These are phyloP conservation scores for Agapostemon virescens DNA, from an alignment of 2,888 invertebrate species.

Conservation along the genomic window DNA sequence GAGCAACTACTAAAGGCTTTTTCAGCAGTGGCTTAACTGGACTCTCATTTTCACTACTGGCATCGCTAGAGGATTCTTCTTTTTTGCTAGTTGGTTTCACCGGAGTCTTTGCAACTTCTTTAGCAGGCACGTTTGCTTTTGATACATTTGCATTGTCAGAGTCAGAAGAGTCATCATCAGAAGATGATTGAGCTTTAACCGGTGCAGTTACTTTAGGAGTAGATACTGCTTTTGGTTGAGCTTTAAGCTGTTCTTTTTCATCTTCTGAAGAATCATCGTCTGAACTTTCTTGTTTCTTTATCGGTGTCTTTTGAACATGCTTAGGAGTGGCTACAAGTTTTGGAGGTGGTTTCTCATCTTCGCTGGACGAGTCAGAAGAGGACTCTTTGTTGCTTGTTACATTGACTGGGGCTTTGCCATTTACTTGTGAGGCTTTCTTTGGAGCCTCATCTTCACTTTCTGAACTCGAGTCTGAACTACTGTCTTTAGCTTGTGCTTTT, in stretches of 20 bases:
- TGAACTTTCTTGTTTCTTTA: conserved; percentile 74
- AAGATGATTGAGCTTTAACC: conserved; percentile 65
- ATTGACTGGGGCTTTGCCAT: conserved; percentile 67
- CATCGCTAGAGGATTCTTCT: conserved; percentile 79
- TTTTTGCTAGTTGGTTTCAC: conserved; percentile 64
- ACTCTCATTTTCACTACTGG: conserved; percentile 64
- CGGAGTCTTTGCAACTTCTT: conserved; percentile 40
- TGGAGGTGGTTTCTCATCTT: conserved; percentile 68
- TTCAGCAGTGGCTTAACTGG: conserved; percentile 55
- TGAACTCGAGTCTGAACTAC: conserved; percentile 78
- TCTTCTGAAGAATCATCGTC: conserved; percentile 76
- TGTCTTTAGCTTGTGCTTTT: conserved; percentile 71
- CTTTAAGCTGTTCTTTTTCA: conserved; percentile 57
- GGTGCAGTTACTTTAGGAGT: conserved; percentile 37
- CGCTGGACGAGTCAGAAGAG: conserved; percentile 72
- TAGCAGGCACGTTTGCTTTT: conserved; percentile 58
- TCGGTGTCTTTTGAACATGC: conserved; percentile 44
- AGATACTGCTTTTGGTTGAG: conserved; percentile 42
- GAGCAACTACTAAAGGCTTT: conserved; percentile 22
- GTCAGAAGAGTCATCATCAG: conserved; percentile 73
- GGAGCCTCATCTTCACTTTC: conserved; percentile 73
- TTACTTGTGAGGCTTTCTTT: conserved; percentile 68
- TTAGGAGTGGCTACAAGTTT: conserved; percentile 66
- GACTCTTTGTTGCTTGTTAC: conserved; percentile 57
- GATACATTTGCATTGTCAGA: conserved; percentile 77